A percentile compares a stretch with the other conserved stretches of the same genome.
These are phyloP conservation scores for Mobula hypostoma DNA, from an alignment of 2,113 vertebrate genomes.

Conservation along the genomic window DNA sequence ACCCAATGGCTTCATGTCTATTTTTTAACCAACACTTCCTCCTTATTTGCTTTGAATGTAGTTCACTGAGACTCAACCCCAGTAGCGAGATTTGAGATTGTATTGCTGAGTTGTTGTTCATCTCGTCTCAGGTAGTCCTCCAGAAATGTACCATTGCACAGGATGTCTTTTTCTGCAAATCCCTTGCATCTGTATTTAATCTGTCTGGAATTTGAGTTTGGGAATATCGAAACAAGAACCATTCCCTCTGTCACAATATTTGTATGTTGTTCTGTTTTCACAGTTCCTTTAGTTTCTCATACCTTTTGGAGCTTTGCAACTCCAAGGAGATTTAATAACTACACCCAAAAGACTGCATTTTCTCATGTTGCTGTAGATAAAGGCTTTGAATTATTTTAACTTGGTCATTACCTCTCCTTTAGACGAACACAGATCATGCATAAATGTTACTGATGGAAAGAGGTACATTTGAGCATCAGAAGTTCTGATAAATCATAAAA, in stretches of 20 bases:
- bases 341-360: neutral
- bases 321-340: neutral
- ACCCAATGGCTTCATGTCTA: neutral
- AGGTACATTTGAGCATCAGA: neutral
- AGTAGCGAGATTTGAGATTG: too few relatives aligned
- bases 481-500: neutral
- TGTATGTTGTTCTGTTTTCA: neutral
- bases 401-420: neutral
- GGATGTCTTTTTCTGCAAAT: neutral
- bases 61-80: neutral
- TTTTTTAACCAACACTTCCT: neutral
- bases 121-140: neutral
- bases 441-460: neutral
- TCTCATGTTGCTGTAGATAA: neutral
- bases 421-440: neutral
- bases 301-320: neutral
- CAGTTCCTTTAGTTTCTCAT: neutral
- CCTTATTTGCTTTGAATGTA: neutral
- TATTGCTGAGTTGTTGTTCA: too few relatives aligned
- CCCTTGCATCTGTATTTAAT: neutral
- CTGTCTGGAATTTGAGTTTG: neutral
- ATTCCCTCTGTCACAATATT: neutral
- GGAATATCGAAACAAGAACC: too few relatives aligned
- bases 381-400: neutral
- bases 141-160: neutral